phyloP scores from a whole-genome alignment of 2,888 invertebrate species.

The Epistrophella euchroma region DNA sequence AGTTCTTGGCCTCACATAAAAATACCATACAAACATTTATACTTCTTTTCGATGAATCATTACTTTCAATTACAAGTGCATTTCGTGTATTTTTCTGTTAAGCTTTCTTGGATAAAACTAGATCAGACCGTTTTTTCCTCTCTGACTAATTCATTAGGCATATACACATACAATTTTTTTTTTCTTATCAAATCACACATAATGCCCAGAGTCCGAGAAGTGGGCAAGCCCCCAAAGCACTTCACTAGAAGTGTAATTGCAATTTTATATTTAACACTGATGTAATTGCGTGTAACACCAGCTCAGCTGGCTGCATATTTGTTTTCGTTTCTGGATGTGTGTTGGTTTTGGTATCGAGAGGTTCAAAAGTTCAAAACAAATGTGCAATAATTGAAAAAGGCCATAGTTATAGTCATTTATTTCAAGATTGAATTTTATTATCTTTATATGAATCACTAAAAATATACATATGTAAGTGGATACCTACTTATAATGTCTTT shows the following conservation, averaged over 20 bases:
- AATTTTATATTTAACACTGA: constrained; percentile 29
- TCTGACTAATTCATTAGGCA: constrained; percentile 23
- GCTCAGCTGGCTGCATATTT: background rate
- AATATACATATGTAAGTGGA: background rate
- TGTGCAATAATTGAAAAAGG: constrained; percentile 11
- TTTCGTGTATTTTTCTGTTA: background rate
- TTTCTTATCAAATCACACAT: constrained; percentile 22
- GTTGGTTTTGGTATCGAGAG: background rate
- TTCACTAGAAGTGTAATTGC: constrained; percentile 42
- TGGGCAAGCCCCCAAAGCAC: constrained; percentile 18
- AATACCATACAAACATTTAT: background rate
- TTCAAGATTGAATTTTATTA: constrained; percentile 16
- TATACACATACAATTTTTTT: constrained; percentile 8
- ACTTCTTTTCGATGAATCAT: background rate
- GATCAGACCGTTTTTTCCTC: background rate
- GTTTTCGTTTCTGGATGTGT: background rate
- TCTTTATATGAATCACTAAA: constrained; percentile 1
- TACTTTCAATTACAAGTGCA: background rate
- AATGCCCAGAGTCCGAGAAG: constrained; percentile 3
- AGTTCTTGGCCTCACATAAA: background rate
- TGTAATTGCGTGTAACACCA: constrained; percentile 21
- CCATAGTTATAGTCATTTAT: background rate
- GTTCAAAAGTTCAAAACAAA: constrained; percentile 32
- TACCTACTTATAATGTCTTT: background rate
- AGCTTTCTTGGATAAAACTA: background rate